Evolutionary conservation across 2,113 vertebrate genomes (phyloP).

Genomic region (Platichthys stellatus): DNA sequence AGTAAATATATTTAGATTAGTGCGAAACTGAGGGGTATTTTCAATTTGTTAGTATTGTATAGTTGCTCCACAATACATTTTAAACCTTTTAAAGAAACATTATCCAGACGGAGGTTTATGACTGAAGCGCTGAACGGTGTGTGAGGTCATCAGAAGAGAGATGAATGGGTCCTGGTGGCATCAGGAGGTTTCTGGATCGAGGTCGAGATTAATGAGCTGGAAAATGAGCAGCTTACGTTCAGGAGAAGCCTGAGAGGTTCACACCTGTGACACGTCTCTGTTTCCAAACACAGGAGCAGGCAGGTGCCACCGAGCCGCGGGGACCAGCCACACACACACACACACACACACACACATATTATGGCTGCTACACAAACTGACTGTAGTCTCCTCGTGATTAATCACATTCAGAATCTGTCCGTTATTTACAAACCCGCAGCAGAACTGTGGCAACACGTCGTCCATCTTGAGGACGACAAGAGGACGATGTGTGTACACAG

Average conservation of each 20-base stretch:
- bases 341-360: background rate
- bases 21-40: too few relatives aligned
- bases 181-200: background rate
- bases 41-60: too few relatives aligned
- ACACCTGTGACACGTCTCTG: constrained; percentile 36
- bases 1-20: too few relatives aligned
- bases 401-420: constrained; percentile 45
- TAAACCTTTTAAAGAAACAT: too few relatives aligned
- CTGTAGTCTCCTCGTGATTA: constrained; percentile 32
- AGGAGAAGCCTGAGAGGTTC: constrained; percentile 30
- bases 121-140: too few relatives aligned
- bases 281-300: constrained; percentile 17
- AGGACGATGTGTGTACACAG: constrained; percentile 29
- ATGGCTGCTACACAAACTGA: constrained; percentile 17
- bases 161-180: background rate
- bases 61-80: too few relatives aligned
- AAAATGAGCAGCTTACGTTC: constrained; percentile 46
- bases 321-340: background rate
- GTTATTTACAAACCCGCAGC: constrained; percentile 49
- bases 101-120: too few relatives aligned
- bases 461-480: constrained; percentile 17
- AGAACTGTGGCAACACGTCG: constrained; percentile 24
- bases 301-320: constrained; percentile 21
- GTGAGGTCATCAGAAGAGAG: background rate
- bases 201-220: constrained; percentile 49